phyloP scores from a whole-genome alignment of 1,140 invertebrate genomes.

The Phortica variegata region DNA sequence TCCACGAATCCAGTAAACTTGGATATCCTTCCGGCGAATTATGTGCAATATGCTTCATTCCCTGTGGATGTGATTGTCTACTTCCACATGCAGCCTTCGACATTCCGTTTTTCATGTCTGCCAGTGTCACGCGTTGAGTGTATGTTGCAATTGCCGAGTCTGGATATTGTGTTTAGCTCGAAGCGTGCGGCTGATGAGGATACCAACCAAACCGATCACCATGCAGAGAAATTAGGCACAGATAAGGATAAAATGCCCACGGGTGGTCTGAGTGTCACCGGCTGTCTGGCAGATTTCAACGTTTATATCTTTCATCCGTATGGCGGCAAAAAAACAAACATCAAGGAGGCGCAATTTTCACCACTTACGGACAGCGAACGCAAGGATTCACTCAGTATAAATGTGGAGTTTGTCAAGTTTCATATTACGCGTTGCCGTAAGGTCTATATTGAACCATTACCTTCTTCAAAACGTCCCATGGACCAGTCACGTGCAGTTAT shows the following conservation, averaged over 20 bases:
- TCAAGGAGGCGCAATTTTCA: slow-evolving; percentile 83
- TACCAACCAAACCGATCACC: slow-evolving; percentile 13
- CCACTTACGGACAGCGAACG: slow-evolving; percentile 84
- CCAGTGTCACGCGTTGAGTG: slow-evolving; percentile 95
- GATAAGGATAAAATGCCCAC: slow-evolving; percentile 42
- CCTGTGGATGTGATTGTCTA: slow-evolving; percentile 99
- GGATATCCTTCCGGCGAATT: slow-evolving; percentile 68
- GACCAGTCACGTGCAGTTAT: slow-evolving; percentile 75
- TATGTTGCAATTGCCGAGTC: slow-evolving; percentile 90
- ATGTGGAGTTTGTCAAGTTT: slow-evolving; percentile 96
- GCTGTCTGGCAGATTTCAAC: slow-evolving; percentile 93
- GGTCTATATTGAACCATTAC: slow-evolving; percentile 70
- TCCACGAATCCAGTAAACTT: slow-evolving; percentile 56
- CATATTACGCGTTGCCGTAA: slow-evolving; percentile 87
- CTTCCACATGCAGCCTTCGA: slow-evolving; percentile 96
- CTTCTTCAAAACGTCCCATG: slow-evolving; percentile 55
- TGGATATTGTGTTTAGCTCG: slow-evolving; percentile 91
- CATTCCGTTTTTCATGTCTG: slow-evolving; percentile 92
- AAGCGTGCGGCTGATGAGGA: slow-evolving; percentile 75
- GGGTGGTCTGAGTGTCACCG: slow-evolving; percentile 75
- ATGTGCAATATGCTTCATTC: slow-evolving; percentile 84
- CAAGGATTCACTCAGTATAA: slow-evolving; percentile 93
- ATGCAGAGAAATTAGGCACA: too few species aligned
- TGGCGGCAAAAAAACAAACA: slow-evolving; percentile 81
- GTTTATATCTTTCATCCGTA: slow-evolving; percentile 98